These are phyloP conservation scores for Drosophila peninsularis DNA, from an alignment of 2,888 invertebrate species.

Conservation along the genomic window DNA sequence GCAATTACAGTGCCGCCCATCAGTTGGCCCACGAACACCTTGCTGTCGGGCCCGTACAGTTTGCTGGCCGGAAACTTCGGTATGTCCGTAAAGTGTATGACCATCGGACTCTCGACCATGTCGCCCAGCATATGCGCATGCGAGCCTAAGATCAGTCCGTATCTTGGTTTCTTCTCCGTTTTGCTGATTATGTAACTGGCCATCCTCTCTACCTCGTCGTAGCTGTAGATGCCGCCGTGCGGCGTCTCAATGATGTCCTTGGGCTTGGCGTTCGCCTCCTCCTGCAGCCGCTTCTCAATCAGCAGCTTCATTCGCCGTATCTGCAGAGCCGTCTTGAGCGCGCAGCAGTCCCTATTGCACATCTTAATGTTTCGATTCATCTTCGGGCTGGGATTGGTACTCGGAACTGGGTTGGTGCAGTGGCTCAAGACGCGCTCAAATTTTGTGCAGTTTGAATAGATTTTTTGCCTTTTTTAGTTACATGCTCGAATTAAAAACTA, in stretches of 20 bases:
- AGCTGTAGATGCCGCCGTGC: constrained; percentile 86
- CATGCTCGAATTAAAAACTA: not conserved
- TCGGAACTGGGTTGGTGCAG: not conserved
- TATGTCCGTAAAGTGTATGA: constrained; percentile 93
- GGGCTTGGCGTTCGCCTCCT: constrained; percentile 24
- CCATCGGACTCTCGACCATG: constrained; percentile 88
- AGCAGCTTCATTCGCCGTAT: constrained; percentile 30
- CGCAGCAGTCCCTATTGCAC: constrained; percentile 60
- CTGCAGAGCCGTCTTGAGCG: constrained; percentile 50
- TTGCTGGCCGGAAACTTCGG: constrained; percentile 96
- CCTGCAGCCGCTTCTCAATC: constrained; percentile 17
- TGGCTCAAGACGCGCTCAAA: not conserved
- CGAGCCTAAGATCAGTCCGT: constrained; percentile 98
- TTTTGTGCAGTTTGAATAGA: not conserved
- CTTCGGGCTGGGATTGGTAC: not conserved
- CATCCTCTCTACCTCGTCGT: constrained; percentile 90
- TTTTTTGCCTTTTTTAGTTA: not conserved
- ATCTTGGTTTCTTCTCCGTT: constrained; percentile 89
- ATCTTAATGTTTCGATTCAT: constrained; percentile 26
- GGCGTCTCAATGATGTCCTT: constrained; percentile 45
- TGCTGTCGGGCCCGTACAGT: constrained; percentile 95
- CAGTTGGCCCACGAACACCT: constrained; percentile 94
- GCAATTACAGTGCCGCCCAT: constrained; percentile 93
- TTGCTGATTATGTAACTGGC: constrained; percentile 90
- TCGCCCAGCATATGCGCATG: constrained; percentile 91